These are phyloP conservation scores for Tachypleus tridentatus DNA, from an alignment of 1,140 invertebrate species.

Conservation along the genomic window DNA sequence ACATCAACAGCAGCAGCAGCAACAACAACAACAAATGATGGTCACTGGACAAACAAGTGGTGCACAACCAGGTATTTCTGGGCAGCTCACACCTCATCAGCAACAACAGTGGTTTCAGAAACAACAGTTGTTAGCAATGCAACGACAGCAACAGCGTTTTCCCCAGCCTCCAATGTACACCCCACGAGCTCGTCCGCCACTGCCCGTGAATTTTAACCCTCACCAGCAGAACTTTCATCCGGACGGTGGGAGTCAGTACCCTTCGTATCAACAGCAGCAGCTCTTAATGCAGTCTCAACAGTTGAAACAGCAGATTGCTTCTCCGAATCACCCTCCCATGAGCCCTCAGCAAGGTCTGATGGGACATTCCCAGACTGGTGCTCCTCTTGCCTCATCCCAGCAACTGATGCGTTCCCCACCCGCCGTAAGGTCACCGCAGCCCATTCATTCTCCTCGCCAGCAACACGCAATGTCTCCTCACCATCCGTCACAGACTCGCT, in stretches of 20 bases:
- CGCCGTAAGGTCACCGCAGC: slow-evolving; percentile 46
- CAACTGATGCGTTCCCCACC: slow-evolving; percentile 43
- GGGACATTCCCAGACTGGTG: slow-evolving; percentile 17
- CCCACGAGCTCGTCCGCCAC: slow-evolving; percentile 15
- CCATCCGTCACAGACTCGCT: slow-evolving; percentile 13
- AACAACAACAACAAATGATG: slow-evolving; percentile 41
- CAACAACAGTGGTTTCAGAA: slow-evolving; percentile 41
- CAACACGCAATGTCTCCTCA: slow-evolving; percentile 51
- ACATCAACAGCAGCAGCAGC: slow-evolving; percentile 40
- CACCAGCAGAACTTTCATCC: slow-evolving; percentile 17
- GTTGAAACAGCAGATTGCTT: slow-evolving; percentile 19
- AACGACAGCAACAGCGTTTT: slow-evolving; percentile 36
- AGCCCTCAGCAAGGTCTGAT: slow-evolving; percentile 24
- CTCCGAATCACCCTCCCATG: slow-evolving; percentile 13
- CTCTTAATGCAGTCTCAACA: slow-evolving; percentile 15
- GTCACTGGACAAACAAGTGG: slow-evolving; percentile 34
- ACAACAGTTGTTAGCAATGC: slow-evolving; percentile 41
- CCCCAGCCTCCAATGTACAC: slow-evolving; percentile 21
- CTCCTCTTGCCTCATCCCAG: slow-evolving; percentile 43
- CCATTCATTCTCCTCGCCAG: slow-evolving; percentile 51
- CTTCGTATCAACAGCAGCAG: slow-evolving; percentile 17
- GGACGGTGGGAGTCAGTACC: slow-evolving; percentile 12
- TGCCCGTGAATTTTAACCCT: slow-evolving; percentile 12
- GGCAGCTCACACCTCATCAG: slow-evolving; percentile 36
- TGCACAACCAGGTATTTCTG: slow-evolving; percentile 19